Evolutionary conservation across 2,113 vertebrate genomes (phyloP), one percentile per base, ranked within the genome.

Genomic region (Cygnus buccinator): DNA sequence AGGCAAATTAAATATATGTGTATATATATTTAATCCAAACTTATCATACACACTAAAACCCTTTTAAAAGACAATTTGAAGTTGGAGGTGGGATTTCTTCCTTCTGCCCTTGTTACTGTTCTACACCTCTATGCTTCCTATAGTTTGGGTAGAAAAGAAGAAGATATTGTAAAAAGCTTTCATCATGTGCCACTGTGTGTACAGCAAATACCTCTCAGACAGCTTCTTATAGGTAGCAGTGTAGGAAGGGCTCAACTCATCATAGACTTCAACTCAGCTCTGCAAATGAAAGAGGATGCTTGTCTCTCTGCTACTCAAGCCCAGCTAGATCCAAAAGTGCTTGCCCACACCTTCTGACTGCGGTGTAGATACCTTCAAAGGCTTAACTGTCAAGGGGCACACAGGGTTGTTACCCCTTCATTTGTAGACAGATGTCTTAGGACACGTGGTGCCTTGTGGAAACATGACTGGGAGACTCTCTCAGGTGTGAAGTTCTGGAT

Each of bases 211-310:
- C 13, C 7, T 52, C 22, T 78, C 28, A 61, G 71, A 8, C 44
- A 82, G 20, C 4, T 10, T 31, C 23, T 39, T 93, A 58, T 29
- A 68, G 13, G 25, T 20, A 35, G 21, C 31, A 68, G 7, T 3
- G 20, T 0, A 1, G 39, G 62, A 85, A 68, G 48, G 31, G 88
- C 39, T 39, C 39, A 39, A 39, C 39, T 39, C 39, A 88, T n/a
- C 29, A 4, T 2, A 28, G 77, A 44, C 20, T 79, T 82, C 46
- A 72, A 41, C 37, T 62, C 2, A 3, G 52, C 43, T 52, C 14
- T 5, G 25, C 58, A 16, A 13, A 17, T 15, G 44, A 20, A 72
- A 54, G 43, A 58, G 26, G 26, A 4, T 15, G 29, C 0, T 0
- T 13, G 43, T 15, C 10, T 13, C 39, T 43, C 3, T 0, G 17